Conservation (phyloP, 64 coral and sea anemone genomes). For the Montipora sp. region DNA sequence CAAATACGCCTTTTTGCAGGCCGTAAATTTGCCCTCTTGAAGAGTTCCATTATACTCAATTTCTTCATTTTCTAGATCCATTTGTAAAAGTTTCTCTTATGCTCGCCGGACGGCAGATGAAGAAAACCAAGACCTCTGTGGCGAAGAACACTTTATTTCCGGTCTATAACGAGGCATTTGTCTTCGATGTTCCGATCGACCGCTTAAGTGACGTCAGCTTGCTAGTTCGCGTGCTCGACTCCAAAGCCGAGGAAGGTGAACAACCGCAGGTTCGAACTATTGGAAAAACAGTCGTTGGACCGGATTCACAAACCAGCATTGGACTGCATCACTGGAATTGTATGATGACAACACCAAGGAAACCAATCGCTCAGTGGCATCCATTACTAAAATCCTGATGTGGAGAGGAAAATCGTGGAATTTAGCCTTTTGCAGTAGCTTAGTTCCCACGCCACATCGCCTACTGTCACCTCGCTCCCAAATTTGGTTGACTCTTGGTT, state of each 20-base stretch:
- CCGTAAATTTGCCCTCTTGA: no score
- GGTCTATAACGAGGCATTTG: constrained; percentile 95
- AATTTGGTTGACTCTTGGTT: no score
- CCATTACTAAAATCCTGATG: constrained; percentile 57
- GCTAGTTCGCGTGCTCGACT: constrained; percentile 80
- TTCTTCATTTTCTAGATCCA: background rate
- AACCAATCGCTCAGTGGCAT: constrained; percentile 97
- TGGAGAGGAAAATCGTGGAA: background rate
- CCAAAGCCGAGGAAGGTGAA: constrained; percentile 15
- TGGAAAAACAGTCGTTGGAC: constrained; percentile 84
- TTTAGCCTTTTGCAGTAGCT: background rate
- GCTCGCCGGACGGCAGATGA: constrained; percentile 55
- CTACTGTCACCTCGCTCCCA: no score
- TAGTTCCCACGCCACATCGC: no score
- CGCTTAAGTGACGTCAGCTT: constrained; percentile 92
- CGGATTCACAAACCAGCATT: constrained; percentile 85
- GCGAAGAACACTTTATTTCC: constrained; percentile 76
- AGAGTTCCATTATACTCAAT: background rate
- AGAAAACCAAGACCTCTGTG: constrained; percentile 84
- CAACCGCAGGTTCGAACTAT: constrained; percentile 36
- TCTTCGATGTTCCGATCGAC: constrained; percentile 92
- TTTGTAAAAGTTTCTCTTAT: constrained; percentile 70
- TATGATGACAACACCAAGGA: constrained; percentile 94
- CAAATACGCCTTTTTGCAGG: no score
- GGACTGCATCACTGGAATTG: constrained; percentile 98